Conservation (phyloP, 2,113 vertebrate species). For the Chlamydotis undulata region DNA sequence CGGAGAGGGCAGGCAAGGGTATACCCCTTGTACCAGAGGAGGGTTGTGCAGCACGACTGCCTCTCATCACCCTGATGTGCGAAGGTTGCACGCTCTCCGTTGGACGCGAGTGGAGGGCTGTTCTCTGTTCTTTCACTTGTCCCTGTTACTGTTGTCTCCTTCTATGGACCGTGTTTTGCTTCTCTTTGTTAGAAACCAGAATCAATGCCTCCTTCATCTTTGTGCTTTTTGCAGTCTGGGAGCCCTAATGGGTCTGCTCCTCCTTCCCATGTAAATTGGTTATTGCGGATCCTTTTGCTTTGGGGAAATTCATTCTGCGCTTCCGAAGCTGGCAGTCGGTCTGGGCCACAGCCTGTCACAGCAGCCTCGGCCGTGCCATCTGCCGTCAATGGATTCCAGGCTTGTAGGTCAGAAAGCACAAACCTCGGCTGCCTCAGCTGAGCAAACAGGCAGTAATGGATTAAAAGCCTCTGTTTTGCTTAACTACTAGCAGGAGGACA, state of each 20-base stretch:
- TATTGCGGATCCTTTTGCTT: not conserved
- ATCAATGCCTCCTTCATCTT: not conserved
- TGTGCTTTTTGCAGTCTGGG: not conserved
- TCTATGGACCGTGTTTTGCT: not conserved
- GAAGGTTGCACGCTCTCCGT: rapidly evolving
- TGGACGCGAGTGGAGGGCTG: rapidly evolving
- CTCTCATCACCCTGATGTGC: rapidly evolving
- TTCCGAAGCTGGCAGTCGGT: not conserved
- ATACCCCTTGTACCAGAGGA: not conserved
- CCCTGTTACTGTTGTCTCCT: not conserved
- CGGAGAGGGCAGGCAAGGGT: not conserved
- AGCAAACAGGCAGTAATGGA: not conserved
- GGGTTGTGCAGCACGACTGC: not conserved
- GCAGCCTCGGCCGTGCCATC: not conserved
- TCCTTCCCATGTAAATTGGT: not conserved
- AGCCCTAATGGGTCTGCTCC: not conserved
- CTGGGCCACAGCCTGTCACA: not conserved
- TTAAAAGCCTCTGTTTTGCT: not conserved
- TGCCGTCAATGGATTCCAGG: not conserved
- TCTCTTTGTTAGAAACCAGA: not conserved
- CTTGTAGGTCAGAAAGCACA: not conserved
- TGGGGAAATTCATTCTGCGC: not conserved
- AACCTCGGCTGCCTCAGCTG: not conserved
- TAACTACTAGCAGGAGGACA: not conserved
- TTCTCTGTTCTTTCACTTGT: not conserved